Conservation (phyloP, 2,888 invertebrate species). For the Oscheius sp. region DNA sequence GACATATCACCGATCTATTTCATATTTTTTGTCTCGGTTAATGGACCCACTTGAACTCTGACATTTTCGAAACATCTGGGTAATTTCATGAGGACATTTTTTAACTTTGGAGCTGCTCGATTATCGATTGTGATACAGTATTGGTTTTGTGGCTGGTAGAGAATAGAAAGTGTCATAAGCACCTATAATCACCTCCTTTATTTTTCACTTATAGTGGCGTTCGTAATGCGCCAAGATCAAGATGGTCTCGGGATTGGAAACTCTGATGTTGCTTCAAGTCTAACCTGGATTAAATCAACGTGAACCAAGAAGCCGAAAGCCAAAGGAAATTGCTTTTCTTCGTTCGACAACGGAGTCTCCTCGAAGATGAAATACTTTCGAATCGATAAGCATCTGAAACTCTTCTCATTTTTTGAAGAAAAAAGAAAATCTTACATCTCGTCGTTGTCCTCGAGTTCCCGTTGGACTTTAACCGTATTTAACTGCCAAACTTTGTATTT, state of each 20-base stretch:
- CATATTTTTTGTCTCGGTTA: neutral
- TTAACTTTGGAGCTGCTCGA: neutral
- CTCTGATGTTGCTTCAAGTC: too few relatives aligned
- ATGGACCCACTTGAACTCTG: neutral
- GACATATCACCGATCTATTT: neutral
- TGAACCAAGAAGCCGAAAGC: conserved; percentile 25
- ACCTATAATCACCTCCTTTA: neutral
- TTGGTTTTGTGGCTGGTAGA: conserved; percentile 31
- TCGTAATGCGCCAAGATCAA: neutral
- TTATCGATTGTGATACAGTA: conserved; percentile 30
- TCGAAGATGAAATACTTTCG: conserved; percentile 24
- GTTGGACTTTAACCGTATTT: neutral
- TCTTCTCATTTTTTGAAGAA: neutral
- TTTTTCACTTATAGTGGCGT: neutral
- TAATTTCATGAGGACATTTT: conserved; percentile 6
- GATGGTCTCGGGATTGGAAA: neutral
- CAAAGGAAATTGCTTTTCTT: conserved; percentile 21
- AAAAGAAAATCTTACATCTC: neutral
- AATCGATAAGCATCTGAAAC: conserved; percentile 9
- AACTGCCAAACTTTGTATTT: neutral
- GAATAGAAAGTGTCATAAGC: conserved; percentile 9
- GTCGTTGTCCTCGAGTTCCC: neutral
- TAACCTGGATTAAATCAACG: conserved; percentile 24
- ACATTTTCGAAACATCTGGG: conserved; percentile 23
- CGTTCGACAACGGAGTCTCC: conserved; percentile 8